Conservation (phyloP, 2,888 invertebrate genomes). For the Scelioninae gen. 1 region DNA sequence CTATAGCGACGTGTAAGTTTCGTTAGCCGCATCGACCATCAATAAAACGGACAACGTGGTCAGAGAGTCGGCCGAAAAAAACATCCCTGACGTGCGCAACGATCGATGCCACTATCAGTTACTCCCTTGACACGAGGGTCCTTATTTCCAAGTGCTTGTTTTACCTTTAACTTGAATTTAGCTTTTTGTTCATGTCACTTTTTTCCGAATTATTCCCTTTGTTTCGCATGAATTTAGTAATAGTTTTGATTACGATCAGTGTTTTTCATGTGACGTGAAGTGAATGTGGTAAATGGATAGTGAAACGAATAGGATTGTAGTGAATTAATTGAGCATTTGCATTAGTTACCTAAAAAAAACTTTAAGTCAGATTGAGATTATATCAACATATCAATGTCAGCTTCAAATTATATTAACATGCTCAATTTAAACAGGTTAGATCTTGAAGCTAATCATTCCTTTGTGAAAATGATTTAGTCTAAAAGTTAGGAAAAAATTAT, state of each 20-base stretch:
- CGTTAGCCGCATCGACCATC: constrained; percentile 72
- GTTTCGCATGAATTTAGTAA: constrained; percentile 31
- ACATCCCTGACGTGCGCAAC: constrained; percentile 67
- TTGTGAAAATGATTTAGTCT: too few species aligned
- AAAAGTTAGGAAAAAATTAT: too few species aligned
- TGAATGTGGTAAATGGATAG: too few species aligned
- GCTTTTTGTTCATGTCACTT: constrained; percentile 1
- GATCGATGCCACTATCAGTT: constrained; percentile 67
- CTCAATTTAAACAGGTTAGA: too few species aligned
- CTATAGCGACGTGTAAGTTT: constrained; percentile 75
- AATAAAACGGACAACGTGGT: constrained; percentile 69
- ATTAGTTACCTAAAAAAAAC: too few species aligned
- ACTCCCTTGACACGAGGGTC: constrained; percentile 63
- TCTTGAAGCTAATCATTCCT: too few species aligned
- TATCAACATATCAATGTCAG: too few species aligned
- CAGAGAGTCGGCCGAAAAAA: constrained; percentile 61
- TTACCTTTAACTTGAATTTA: constrained; percentile 34
- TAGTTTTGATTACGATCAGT: constrained; percentile 10
- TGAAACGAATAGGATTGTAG: too few species aligned
- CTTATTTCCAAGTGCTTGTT: constrained; percentile 63
- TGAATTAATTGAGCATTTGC: too few species aligned
- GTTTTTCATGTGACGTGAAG: too few species aligned
- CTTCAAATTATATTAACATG: too few species aligned
- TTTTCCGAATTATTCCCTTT: constrained; percentile 16
- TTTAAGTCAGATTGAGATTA: too few species aligned